These are phyloP conservation scores for Pristionchus exspectatus DNA, from an alignment of 2,888 invertebrate genomes.

Conservation along the genomic window DNA sequence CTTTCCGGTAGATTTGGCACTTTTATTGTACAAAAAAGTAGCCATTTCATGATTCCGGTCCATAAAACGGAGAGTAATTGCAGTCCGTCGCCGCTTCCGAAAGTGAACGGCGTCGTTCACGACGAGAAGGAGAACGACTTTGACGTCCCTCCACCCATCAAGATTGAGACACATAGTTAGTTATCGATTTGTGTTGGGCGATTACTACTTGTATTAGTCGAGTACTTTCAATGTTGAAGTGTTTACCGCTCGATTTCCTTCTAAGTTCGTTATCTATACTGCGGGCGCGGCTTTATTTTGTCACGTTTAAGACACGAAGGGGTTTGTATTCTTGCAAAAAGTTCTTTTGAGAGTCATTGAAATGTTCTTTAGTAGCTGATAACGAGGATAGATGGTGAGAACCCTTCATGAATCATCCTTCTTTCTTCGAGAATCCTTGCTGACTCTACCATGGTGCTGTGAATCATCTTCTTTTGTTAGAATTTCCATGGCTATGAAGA, in stretches of 20 bases:
- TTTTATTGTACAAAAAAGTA: neutral
- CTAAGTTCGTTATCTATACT: too few species aligned
- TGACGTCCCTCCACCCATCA: neutral
- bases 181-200: neutral
- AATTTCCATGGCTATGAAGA: neutral
- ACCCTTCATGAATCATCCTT: neutral
- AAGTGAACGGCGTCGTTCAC: neutral
- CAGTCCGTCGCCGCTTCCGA: neutral
- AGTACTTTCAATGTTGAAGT: too few species aligned
- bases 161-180: slow-evolving; percentile 28
- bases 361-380: too few species aligned
- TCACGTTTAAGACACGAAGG: neutral
- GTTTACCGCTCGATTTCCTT: too few species aligned
- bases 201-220: too few species aligned
- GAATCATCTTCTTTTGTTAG: neutral
- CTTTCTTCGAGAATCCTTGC: neutral
- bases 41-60: neutral
- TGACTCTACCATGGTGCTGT: neutral
- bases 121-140: slow-evolving; percentile 33
- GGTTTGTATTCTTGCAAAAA: neutral
- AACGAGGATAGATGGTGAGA: neutral
- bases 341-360: neutral
- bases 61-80: neutral
- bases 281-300: neutral
- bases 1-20: neutral